Percentiles rank a stretch among this genome's conserved stretches.
These are phyloP conservation scores for Ammodytes marinus DNA, from an alignment of 2,113 vertebrate genomes.

Conservation along the genomic window DNA sequence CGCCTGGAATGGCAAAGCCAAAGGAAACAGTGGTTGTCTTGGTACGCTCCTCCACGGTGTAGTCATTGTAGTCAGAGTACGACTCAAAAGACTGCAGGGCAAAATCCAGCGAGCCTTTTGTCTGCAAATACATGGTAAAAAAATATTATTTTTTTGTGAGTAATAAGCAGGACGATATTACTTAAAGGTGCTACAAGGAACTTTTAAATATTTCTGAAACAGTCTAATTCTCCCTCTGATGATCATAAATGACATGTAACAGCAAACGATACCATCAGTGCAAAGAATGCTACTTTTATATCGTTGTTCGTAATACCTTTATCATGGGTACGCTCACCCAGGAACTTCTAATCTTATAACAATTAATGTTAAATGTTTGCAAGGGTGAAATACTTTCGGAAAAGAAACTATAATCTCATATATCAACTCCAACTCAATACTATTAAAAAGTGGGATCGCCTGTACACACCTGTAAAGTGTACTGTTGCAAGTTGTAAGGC, in stretches of 20 bases:
- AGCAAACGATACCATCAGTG: no score
- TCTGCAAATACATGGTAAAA: conserved; percentile 79
- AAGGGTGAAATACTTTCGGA: background rate
- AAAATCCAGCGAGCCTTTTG: conserved; percentile 91
- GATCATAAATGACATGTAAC: no score
- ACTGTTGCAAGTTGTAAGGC: conserved; percentile 93
- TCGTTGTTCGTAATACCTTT: no score
- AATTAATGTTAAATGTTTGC: background rate
- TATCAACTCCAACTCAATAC: background rate
- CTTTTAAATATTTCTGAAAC: background rate
- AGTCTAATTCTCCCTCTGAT: no score
- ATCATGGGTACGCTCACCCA: no score
- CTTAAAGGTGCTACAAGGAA: background rate
- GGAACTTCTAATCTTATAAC: no score
- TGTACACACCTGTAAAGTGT: conserved; percentile 84
- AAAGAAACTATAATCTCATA: background rate
- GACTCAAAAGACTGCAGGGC: conserved; percentile 85
- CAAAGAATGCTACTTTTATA: no score
- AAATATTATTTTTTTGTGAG: background rate
- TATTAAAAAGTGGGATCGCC: background rate
- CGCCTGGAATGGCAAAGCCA: conserved; percentile 72
- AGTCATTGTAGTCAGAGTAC: conserved; percentile 85
- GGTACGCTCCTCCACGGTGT: conserved; percentile 49
- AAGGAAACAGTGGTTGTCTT: conserved; percentile 69
- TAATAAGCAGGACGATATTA: background rate